Percentiles rank a stretch among this genome's conserved stretches.
These are phyloP conservation scores for Physocephala rufipes DNA, from an alignment of 2,888 invertebrate genomes.

Conservation along the genomic window DNA sequence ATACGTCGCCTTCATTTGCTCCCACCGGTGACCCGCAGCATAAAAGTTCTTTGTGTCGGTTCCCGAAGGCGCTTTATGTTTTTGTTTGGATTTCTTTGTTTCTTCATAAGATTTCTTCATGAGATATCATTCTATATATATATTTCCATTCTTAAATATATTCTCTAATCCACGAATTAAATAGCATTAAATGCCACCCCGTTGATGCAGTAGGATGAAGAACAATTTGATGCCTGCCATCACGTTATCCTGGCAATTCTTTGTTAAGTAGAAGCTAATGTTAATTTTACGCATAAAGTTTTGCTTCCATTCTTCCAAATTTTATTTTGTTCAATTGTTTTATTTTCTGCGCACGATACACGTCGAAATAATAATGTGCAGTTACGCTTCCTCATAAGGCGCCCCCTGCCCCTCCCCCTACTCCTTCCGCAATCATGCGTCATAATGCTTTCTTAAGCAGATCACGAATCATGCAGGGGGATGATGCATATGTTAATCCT, in stretches of 20 bases:
- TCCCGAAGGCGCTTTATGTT: not conserved
- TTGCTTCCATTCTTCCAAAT: too few relatives aligned
- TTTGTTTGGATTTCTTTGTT: not conserved
- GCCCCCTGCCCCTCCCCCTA: too few relatives aligned
- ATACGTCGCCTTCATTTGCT: too few relatives aligned
- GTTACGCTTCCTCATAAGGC: not conserved
- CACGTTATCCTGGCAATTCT: constrained; percentile 1
- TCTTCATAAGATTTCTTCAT: not conserved
- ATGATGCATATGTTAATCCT: constrained; percentile 20
- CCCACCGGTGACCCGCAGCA: not conserved
- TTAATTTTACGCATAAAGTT: constrained; percentile 30
- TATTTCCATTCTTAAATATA: not conserved
- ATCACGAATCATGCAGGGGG: too few relatives aligned
- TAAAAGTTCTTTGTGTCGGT: constrained; percentile 27
- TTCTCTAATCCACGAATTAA: constrained; percentile 26
- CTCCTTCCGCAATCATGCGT: too few relatives aligned
- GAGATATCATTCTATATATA: too few relatives aligned
- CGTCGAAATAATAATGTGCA: constrained; percentile 16
- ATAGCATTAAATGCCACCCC: constrained; percentile 1
- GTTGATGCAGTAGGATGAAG: too few relatives aligned
- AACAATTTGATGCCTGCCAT: not conserved
- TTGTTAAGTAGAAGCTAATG: constrained; percentile 14
- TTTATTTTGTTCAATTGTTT: constrained; percentile 19
- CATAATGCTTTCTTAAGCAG: too few relatives aligned
- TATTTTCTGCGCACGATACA: constrained; percentile 11